phyloP scores from a whole-genome alignment of 1,140 invertebrate genomes.

The Panonychus citri region DNA sequence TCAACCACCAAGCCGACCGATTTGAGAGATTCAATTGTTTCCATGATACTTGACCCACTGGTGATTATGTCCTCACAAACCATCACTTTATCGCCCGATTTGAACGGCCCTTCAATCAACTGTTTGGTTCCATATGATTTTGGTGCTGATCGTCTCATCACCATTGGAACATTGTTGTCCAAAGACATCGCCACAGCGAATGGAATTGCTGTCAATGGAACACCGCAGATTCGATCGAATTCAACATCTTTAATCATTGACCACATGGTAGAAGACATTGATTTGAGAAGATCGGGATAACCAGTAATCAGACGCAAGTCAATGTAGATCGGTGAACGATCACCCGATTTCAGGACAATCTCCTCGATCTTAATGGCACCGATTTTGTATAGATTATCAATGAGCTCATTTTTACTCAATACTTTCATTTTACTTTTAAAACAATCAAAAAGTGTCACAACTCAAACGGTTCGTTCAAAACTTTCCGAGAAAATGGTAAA shows the following conservation, averaged over 20 bases:
- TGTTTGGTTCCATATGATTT: conserved; percentile 81
- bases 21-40: conserved; percentile 48
- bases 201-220: conserved; percentile 87
- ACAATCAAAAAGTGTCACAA: too few relatives aligned
- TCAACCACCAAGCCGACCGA: conserved; percentile 45
- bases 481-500: too few relatives aligned
- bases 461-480: too few relatives aligned
- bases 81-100: conserved; percentile 48
- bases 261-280: conserved; percentile 29
- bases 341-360: conserved; percentile 71
- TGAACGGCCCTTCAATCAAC: conserved; percentile 69
- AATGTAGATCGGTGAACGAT: conserved; percentile 79
- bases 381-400: conserved; percentile 20
- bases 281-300: conserved; percentile 56
- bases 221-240: conserved; percentile 59
- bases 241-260: not conserved
- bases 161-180: conserved; percentile 28
- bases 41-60: conserved; percentile 72
- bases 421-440: not conserved
- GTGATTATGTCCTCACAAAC: conserved; percentile 94
- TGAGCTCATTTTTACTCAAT: not conserved
- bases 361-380: conserved; percentile 70
- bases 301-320: conserved; percentile 73
- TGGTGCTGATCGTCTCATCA: conserved; percentile 42
- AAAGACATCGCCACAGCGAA: conserved; percentile 50